phyloP scores from a whole-genome alignment of 2,888 invertebrate species.

The Polydrusus tereticollis region DNA sequence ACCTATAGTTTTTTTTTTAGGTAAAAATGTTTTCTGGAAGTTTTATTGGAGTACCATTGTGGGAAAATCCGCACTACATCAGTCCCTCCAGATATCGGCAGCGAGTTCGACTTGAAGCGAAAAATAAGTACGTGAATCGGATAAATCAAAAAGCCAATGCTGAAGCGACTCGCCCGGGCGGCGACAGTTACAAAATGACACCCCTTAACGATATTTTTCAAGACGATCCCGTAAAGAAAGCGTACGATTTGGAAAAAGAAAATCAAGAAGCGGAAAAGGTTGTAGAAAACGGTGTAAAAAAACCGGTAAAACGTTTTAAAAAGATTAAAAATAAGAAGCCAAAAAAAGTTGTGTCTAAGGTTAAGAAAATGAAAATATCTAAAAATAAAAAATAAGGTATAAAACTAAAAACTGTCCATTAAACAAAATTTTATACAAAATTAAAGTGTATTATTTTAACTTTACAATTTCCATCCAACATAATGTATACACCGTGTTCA shows the following conservation, averaged over 20 bases:
- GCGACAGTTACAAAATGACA: conserved; percentile 79
- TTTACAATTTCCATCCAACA: no score
- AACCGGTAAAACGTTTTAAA: background rate
- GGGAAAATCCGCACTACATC: conserved; percentile 93
- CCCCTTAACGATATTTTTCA: conserved; percentile 81
- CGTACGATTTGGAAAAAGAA: conserved; percentile 60
- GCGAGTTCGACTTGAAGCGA: conserved; percentile 63
- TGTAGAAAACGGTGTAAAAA: background rate
- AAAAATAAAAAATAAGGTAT: background rate
- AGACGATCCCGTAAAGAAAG: conserved; percentile 74
- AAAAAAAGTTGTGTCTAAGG: background rate
- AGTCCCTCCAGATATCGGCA: conserved; percentile 90
- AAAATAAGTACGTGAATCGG: conserved; percentile 79
- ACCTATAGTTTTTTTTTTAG: no score
- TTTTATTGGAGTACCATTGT: conserved; percentile 91
- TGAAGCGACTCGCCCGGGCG: conserved; percentile 79
- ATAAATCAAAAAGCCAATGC: conserved; percentile 84
- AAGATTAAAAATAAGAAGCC: background rate
- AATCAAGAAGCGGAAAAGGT: background rate
- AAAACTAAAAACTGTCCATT: no score
- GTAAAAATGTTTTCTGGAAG: conserved; percentile 96
- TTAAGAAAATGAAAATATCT: background rate
- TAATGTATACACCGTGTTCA: no score
- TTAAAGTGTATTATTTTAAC: no score
- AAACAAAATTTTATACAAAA: no score